These are phyloP conservation scores for Geopemphigus sp. DNA, from an alignment of 1,140 invertebrate species.

Conservation along the genomic window DNA sequence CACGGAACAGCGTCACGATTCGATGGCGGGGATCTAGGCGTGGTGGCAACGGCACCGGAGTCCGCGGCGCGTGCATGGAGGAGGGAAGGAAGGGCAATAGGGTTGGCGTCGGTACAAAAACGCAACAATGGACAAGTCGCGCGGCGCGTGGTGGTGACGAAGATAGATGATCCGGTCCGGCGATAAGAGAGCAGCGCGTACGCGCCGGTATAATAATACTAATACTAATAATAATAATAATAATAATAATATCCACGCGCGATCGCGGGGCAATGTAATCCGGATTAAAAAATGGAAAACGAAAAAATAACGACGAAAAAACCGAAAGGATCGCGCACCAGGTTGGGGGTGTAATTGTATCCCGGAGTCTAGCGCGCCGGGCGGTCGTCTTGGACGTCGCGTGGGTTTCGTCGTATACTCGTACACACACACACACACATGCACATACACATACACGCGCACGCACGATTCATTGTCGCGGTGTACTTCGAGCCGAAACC, in stretches of 20 bases:
- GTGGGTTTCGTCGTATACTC: slow-evolving; percentile 17
- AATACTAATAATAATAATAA: too few relatives aligned
- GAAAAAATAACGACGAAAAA: slow-evolving; percentile 9
- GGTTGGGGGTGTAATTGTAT: slow-evolving; percentile 43
- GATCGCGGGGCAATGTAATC: slow-evolving; percentile 37
- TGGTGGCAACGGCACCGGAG: too few relatives aligned
- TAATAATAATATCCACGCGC: too few relatives aligned
- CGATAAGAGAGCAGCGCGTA: slow-evolving; percentile 39
- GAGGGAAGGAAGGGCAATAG: too few relatives aligned
- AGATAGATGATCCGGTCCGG: slow-evolving; percentile 40
- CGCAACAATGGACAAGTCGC: slow-evolving; percentile 37
- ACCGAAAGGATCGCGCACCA: neutral
- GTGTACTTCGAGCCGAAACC: neutral
- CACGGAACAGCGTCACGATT: too few relatives aligned
- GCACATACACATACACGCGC: too few relatives aligned
- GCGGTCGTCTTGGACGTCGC: slow-evolving; percentile 48
- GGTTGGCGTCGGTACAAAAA: neutral
- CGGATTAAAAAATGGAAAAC: slow-evolving; percentile 22
- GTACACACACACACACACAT: too few relatives aligned
- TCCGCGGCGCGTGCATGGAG: too few relatives aligned
- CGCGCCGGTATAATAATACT: too few relatives aligned
- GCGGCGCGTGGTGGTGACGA: too few relatives aligned
- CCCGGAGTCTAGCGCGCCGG: slow-evolving; percentile 41
- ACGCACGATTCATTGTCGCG: too few relatives aligned
- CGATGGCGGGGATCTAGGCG: too few relatives aligned